A percentile compares a stretch with the other conserved stretches of the same genome.
These are phyloP conservation scores for Eilema griseolum DNA, from an alignment of 2,888 invertebrate genomes.

Conservation along the genomic window DNA sequence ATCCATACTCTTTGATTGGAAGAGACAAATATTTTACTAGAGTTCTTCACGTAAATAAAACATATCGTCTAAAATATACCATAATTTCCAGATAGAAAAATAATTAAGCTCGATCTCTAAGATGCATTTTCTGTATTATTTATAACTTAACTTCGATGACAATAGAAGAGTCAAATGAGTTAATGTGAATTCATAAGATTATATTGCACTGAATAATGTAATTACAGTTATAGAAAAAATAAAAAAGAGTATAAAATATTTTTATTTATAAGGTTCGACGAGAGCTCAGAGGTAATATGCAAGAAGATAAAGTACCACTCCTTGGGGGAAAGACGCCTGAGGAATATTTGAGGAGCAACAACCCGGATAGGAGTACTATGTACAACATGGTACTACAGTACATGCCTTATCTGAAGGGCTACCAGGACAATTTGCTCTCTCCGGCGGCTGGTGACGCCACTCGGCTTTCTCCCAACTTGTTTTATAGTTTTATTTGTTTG, in stretches of 20 bases:
- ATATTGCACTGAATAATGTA: too few species aligned
- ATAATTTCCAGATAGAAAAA: too few species aligned
- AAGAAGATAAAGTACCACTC: not conserved
- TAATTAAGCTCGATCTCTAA: too few species aligned
- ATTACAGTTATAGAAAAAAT: too few species aligned
- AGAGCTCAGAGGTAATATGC: constrained; percentile 33
- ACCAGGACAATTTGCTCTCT: constrained; percentile 58
- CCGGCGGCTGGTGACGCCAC: constrained; percentile 23
- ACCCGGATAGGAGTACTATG: constrained; percentile 61
- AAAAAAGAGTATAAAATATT: not conserved
- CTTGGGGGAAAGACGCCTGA: constrained; percentile 26
- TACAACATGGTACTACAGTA: constrained; percentile 71
- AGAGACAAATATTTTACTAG: not conserved
- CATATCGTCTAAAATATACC: too few species aligned
- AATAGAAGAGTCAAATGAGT: too few species aligned
- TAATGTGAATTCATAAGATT: too few species aligned
- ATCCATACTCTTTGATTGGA: not conserved
- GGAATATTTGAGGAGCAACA: constrained; percentile 46
- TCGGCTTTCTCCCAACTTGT: constrained; percentile 22
- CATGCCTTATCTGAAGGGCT: constrained; percentile 72
- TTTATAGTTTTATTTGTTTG: constrained; percentile 41
- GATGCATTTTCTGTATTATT: too few species aligned
- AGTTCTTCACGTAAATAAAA: not conserved
- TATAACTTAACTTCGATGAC: too few species aligned
- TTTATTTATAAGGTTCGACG: constrained; percentile 53